phyloP scores from a whole-genome alignment of 2,797 vertebrate species.

The Malurus leucopterus region DNA sequence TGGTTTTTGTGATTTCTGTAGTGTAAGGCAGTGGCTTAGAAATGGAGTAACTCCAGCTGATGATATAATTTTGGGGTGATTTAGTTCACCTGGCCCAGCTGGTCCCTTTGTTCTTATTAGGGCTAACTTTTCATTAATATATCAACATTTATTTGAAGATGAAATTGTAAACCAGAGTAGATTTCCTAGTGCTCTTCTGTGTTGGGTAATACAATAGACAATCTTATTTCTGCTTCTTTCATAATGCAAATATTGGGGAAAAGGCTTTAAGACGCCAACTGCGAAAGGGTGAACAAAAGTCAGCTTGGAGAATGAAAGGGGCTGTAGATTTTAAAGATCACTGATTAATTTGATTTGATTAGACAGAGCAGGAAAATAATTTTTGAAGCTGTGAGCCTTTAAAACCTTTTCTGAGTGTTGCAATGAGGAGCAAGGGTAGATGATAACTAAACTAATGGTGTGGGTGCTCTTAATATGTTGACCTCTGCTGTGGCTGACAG shows the following conservation, averaged over 20 bases:
- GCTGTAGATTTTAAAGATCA: neutral
- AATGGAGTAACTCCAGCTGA: neutral
- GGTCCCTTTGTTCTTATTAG: neutral
- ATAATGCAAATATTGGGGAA: neutral
- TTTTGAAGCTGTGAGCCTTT: neutral
- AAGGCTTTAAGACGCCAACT: neutral
- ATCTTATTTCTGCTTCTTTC: neutral
- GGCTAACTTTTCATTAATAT: neutral
- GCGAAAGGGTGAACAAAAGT: neutral
- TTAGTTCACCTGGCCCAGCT: neutral
- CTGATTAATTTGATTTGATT: neutral
- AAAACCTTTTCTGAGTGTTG: accelerated
- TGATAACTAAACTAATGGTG: accelerated
- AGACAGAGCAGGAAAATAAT: neutral
- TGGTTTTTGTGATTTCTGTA: neutral
- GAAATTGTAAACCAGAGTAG: neutral
- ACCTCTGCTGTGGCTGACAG: neutral
- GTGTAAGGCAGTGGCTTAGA: neutral
- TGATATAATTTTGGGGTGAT: neutral
- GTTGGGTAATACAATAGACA: accelerated
- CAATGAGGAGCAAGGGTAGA: neutral
- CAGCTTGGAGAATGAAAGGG: neutral
- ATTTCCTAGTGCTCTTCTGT: neutral
- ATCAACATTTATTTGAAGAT: neutral
- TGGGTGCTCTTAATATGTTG: neutral